phyloP scores from a whole-genome alignment of 2,888 invertebrate genomes.

The Tachystola acroxantha region DNA sequence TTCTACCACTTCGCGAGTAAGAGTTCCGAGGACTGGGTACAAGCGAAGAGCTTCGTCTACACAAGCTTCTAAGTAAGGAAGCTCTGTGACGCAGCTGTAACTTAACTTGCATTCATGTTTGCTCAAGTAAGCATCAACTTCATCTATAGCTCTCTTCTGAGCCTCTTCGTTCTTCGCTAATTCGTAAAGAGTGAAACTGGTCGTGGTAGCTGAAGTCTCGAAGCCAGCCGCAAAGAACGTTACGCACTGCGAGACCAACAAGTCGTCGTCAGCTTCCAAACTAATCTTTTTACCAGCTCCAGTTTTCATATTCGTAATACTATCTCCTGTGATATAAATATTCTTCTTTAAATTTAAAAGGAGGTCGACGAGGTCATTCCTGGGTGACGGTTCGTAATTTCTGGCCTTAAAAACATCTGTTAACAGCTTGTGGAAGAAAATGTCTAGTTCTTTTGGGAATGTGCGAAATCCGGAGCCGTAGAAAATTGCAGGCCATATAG shows the following conservation, averaged over 20 bases:
- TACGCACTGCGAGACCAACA: conserved; percentile 72
- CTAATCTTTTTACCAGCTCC: conserved; percentile 11
- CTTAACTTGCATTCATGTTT: conserved; percentile 14
- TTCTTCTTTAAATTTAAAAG: conserved; percentile 18
- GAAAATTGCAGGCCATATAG: conserved; percentile 33
- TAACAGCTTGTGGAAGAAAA: conserved; percentile 21
- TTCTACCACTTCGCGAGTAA: conserved; percentile 46
- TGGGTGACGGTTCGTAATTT: conserved; percentile 12
- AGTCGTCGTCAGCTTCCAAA: conserved; percentile 46
- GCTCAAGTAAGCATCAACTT: conserved; percentile 26
- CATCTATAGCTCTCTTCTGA: conserved; percentile 27
- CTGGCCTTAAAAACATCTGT: conserved; percentile 14
- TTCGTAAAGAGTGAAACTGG: conserved; percentile 37
- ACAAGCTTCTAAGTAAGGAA: conserved; percentile 42
- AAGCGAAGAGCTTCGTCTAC: conserved; percentile 41
- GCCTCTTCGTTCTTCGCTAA: conserved; percentile 36
- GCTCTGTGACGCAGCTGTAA: conserved; percentile 38
- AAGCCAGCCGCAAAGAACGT: conserved; percentile 61
- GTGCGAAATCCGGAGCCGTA: conserved; percentile 25
- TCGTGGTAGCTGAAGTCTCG: conserved; percentile 42
- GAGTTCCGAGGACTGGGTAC: conserved; percentile 43
- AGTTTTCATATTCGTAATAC: conserved; percentile 15
- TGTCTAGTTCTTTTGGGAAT: conserved; percentile 22
- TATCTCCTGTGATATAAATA: conserved; percentile 27
- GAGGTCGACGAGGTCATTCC: conserved; percentile 22